Evolutionary conservation across 2,888 invertebrate genomes (phyloP).

Genomic region (Drosophila nigritarsus): DNA sequence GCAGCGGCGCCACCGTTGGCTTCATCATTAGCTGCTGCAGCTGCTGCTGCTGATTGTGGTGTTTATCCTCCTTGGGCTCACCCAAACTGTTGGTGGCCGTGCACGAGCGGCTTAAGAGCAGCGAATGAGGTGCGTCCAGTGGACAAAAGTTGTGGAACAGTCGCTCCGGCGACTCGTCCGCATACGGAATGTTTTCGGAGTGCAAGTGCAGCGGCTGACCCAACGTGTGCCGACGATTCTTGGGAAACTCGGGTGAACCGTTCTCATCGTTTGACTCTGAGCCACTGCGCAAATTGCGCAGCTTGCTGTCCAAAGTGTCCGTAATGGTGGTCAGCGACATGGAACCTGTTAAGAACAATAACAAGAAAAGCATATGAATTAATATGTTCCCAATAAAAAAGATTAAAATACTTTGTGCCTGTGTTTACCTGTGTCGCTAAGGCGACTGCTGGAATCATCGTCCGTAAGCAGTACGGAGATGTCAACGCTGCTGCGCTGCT

Average conservation of each 20-base stretch:
- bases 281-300: slow-evolving; percentile 90
- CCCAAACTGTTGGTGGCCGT: slow-evolving; percentile 70
- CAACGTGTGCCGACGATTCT: slow-evolving; percentile 81
- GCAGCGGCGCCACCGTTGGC: slow-evolving; percentile 51
- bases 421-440: slow-evolving; percentile 83
- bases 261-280: slow-evolving; percentile 87
- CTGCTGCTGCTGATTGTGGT: slow-evolving; percentile 26
- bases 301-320: slow-evolving; percentile 93
- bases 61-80: slow-evolving; percentile 48
- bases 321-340: slow-evolving; percentile 94
- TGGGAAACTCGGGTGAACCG: slow-evolving; percentile 84
- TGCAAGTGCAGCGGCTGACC: slow-evolving; percentile 84
- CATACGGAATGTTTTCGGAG: slow-evolving; percentile 89
- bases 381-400: too few species aligned
- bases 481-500: slow-evolving; percentile 82
- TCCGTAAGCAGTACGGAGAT: slow-evolving; percentile 83
- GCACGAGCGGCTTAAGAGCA: slow-evolving; percentile 79
- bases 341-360: slow-evolving; percentile 87
- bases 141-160: slow-evolving; percentile 81
- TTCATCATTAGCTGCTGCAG: slow-evolving; percentile 44
- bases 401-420: background rate
- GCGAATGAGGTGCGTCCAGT: slow-evolving; percentile 72
- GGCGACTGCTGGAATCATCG: slow-evolving; percentile 84
- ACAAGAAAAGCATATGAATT: background rate
- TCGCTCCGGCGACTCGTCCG: slow-evolving; percentile 88